Percentiles rank a stretch among this genome's conserved stretches.
Evolutionary conservation across 2,888 invertebrate genomes (phyloP).

Genomic region (Thymelicus acteon): DNA sequence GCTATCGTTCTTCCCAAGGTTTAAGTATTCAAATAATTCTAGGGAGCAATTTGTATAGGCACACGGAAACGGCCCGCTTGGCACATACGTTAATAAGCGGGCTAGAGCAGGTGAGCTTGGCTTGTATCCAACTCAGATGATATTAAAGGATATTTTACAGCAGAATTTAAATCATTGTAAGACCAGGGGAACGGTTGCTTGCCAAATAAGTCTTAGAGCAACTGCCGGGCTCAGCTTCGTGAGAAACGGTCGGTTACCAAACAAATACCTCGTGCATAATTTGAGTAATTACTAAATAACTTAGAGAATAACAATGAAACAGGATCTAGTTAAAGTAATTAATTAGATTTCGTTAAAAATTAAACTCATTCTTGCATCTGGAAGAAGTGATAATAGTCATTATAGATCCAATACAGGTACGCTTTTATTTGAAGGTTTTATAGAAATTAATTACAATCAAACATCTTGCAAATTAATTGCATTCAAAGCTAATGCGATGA

Average conservation of each 20-base stretch:
- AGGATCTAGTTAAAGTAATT: too few relatives aligned
- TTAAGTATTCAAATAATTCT: constrained; percentile 38
- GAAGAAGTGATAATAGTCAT: too few relatives aligned
- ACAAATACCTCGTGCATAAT: background rate
- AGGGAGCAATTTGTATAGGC: constrained; percentile 37
- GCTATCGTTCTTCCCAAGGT: constrained; percentile 35
- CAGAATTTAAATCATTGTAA: constrained; percentile 47
- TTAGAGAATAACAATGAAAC: background rate
- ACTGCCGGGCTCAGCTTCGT: constrained; percentile 1
- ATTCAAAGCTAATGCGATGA: too few relatives aligned
- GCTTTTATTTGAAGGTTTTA: too few relatives aligned
- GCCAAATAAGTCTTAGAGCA: constrained; percentile 37
- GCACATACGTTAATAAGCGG: constrained; percentile 49
- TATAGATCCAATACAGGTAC: too few relatives aligned
- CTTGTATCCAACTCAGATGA: constrained; percentile 45
- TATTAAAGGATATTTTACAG: constrained; percentile 50
- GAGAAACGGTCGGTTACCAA: constrained; percentile 1
- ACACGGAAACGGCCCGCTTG: constrained; percentile 34
- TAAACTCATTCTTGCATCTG: too few relatives aligned
- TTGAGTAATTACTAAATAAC: constrained; percentile 7
- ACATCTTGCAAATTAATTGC: too few relatives aligned
- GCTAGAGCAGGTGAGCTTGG: constrained; percentile 47
- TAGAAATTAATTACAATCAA: too few relatives aligned
- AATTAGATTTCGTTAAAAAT: too few relatives aligned
- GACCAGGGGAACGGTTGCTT: constrained; percentile 23